Evolutionary conservation across 1,140 invertebrate genomes (phyloP), one percentile per base, ranked within the genome.

Genomic region (Achatina immaculata): DNA sequence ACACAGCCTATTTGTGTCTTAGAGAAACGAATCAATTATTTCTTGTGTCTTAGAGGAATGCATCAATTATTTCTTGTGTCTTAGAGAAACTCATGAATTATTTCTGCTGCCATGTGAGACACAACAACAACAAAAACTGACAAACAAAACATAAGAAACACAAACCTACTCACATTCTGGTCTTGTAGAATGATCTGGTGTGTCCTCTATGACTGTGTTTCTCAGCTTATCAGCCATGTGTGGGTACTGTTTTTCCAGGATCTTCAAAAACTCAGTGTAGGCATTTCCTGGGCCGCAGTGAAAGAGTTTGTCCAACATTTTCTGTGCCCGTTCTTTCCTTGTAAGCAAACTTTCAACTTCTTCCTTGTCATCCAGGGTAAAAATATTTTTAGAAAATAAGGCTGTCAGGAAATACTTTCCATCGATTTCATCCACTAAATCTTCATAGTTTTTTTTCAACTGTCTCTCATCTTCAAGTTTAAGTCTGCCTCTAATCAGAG

Each of bases 101-200:
- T n/a, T n/a, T n/a, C n/a, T n/a, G n/a, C n/a, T n/a, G n/a, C n/a
- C n/a, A n/a, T n/a, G n/a, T n/a, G n/a, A n/a, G n/a, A n/a, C n/a
- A n/a, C n/a, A n/a, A n/a, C n/a, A n/a, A n/a, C n/a, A n/a, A n/a
- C n/a, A n/a, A n/a, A n/a, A n/a, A n/a, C n/a, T n/a, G n/a, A n/a
- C n/a, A n/a, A n/a, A n/a, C n/a, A n/a, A n/a, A n/a, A n/a, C n/a
- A n/a, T n/a, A n/a, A n/a, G n/a, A n/a, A n/a, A n/a, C n/a, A n/a
- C n/a, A n/a, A n/a, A n/a, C n/a, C n/a, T 19, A 62, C 58, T 62
- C 31, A 62, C 58, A 62, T n/a, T 34, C n/a, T 62, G 58, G 58
- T 62, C 4, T 28, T 62, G 16, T 1, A 4, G 2, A 4, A 31
- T 31, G n/a, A n/a, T n/a, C n/a, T n/a, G n/a, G n/a, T n/a, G n/a